Evolutionary conservation across 37 sponge, comb jelly and placozoan species (phyloP).

Genomic region (Ephydatia muelleri): DNA sequence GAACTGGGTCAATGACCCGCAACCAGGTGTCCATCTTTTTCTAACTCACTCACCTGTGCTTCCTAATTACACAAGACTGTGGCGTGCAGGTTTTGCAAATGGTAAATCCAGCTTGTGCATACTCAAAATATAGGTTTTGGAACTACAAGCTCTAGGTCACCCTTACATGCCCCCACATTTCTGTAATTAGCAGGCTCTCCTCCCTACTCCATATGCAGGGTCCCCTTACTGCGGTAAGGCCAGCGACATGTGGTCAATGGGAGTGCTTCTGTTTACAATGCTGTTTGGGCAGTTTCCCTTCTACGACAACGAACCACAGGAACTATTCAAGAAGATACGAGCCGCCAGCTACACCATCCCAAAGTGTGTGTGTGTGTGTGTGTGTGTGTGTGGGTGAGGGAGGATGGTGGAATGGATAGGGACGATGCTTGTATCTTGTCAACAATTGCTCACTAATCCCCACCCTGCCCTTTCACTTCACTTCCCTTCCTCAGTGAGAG

Average conservation of each 20-base stretch:
- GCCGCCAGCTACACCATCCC: constrained; percentile 67
- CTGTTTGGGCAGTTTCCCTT: constrained; percentile 90
- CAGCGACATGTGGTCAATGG: constrained; percentile 92
- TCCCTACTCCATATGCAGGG: constrained; percentile 35
- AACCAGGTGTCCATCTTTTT: too few relatives aligned
- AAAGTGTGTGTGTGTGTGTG: constrained; percentile 36
- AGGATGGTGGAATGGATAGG: background rate
- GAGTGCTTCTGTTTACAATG: constrained; percentile 87
- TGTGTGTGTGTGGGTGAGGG: background rate
- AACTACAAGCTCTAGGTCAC: background rate
- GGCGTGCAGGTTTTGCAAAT: too few relatives aligned
- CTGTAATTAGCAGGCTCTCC: too few relatives aligned
- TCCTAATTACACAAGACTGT: too few relatives aligned
- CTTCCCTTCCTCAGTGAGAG: constrained; percentile 32
- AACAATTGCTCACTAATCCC: too few relatives aligned
- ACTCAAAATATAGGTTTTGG: too few relatives aligned
- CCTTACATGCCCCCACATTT: background rate
- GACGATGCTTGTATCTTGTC: too few relatives aligned
- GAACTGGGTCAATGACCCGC: too few relatives aligned
- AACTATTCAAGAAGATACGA: constrained; percentile 76
- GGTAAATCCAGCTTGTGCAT: too few relatives aligned
- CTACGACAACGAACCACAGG: constrained; percentile 78
- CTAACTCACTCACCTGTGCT: too few relatives aligned
- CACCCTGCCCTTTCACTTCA: too few relatives aligned
- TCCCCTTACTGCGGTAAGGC: constrained; percentile 81